phyloP scores from a whole-genome alignment of 64 coral and sea anemone species.

The Stichodactyla mertensii region DNA sequence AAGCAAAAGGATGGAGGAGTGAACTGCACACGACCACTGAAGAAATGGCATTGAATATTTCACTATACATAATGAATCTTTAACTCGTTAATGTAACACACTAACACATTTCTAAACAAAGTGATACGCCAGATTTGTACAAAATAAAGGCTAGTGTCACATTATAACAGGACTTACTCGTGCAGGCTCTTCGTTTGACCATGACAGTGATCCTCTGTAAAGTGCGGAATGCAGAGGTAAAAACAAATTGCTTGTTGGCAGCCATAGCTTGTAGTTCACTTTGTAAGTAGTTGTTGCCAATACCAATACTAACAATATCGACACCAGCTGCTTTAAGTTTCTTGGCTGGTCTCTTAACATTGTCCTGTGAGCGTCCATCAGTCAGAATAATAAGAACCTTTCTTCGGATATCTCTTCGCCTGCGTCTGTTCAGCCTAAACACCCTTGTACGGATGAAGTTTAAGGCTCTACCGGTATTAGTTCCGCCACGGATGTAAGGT shows the following conservation, averaged over 20 bases:
- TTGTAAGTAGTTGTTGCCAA: not conserved
- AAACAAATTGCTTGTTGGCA: conserved; percentile 22
- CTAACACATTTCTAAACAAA: too few relatives aligned
- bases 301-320: conserved; percentile 25
- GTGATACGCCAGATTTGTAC: too few relatives aligned
- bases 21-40: not conserved
- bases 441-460: conserved; percentile 7
- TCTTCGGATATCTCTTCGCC: not conserved
- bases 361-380: conserved; percentile 29
- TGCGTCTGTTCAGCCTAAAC: not conserved
- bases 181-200: conserved; percentile 18
- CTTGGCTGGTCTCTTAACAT: conserved; percentile 18
- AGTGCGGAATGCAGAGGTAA: conserved; percentile 31
- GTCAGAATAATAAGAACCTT: conserved; percentile 51
- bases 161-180: not conserved
- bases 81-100: too few relatives aligned
- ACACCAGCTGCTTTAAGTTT: conserved; percentile 17
- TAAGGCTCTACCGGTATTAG: conserved; percentile 29
- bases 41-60: too few relatives aligned
- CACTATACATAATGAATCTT: too few relatives aligned
- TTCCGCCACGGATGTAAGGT: conserved; percentile 32
- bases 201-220: conserved; percentile 11
- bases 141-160: too few relatives aligned
- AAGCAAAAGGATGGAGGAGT: too few relatives aligned
- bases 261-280: conserved; percentile 34